Base-by-base conservation (phyloP, 2,113 vertebrate species). In the Trogon surrucura region DNA sequence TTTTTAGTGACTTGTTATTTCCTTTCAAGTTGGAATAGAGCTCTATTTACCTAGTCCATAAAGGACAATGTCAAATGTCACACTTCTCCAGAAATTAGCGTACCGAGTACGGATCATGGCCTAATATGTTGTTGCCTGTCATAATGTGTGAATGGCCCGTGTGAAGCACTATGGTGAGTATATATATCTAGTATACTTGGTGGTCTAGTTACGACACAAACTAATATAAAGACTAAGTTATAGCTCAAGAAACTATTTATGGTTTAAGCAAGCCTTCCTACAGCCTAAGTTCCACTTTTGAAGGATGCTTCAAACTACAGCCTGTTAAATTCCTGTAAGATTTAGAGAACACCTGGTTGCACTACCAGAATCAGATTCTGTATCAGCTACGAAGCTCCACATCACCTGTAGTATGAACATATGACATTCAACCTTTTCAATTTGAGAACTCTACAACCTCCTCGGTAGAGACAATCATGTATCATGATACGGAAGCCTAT, bases 1-100 rank as follows among this genome's bases (percentile, higher is more conserved):
- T 85, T 92, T 90, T 64, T 50, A 66, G 85, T 77, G 80, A 91
- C 78, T 83, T 58, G 41, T 50, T 91, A 71, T 57, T 38, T 80
- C 44, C 64, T 74, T 75, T 73, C 50, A 69, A 84, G 80, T 29
- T 44, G 65, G 81, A 86, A 61, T 1, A 57, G 32, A 90, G 45
- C 41, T 86, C 54, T 70, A 0, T 32, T 69, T 62, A 70, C 48
- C 29, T 30, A 38, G 26, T 21, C 61, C 23, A 34, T 3, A 58
- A 50, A 67, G 65, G 75, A 32, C 38, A 71, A 30, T 4, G 32
- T 41, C 75, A 65, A 80, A 65, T 22, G 50, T 50, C 53, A 44
- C 0, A 0, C 11, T 51, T 32, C 62, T 45, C 36, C 80, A 47
- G 60, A 74, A 69, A 80, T 21, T 3, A n/a, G 34, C 25, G 41